phyloP scores from a whole-genome alignment of 1,140 invertebrate species.

The Brachionus rubens region DNA sequence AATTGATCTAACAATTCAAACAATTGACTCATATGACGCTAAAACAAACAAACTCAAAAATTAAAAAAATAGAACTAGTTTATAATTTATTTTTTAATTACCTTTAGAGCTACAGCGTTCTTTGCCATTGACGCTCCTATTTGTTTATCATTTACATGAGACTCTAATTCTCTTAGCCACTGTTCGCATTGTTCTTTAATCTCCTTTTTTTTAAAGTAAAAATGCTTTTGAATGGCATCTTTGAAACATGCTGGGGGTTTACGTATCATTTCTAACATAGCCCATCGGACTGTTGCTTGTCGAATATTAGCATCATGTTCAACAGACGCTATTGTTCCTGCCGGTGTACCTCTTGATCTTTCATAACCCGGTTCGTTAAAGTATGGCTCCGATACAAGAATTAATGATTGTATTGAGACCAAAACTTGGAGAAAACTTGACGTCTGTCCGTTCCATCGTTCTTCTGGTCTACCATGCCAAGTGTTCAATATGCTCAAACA shows the following conservation, averaged over 20 bases:
- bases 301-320: conserved; percentile 94
- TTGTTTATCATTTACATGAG: conserved; percentile 44
- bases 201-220: conserved; percentile 46
- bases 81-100: background rate
- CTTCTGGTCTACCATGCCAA: conserved; percentile 95
- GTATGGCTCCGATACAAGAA: conserved; percentile 90
- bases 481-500: conserved; percentile 92
- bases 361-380: conserved; percentile 98
- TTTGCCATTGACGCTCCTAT: conserved; percentile 34
- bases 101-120: conserved; percentile 23
- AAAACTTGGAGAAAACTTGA: conserved; percentile 92
- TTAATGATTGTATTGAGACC: conserved; percentile 91
- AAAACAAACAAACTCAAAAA: too few relatives aligned
- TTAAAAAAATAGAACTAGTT: background rate
- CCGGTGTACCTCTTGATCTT: conserved; percentile 78
- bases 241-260: conserved; percentile 85
- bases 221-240: conserved; percentile 60
- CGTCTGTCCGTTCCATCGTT: conserved; percentile 95
- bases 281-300: conserved; percentile 89
- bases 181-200: conserved; percentile 38
- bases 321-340: conserved; percentile 75
- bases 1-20: conserved; percentile 26
- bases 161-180: conserved; percentile 46
- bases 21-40: conserved; percentile 40
- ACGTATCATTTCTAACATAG: conserved; percentile 85